Percentiles rank a stretch among this genome's conserved stretches.
Conservation (phyloP, 1,140 invertebrate genomes). For the Linepithema humile region DNA sequence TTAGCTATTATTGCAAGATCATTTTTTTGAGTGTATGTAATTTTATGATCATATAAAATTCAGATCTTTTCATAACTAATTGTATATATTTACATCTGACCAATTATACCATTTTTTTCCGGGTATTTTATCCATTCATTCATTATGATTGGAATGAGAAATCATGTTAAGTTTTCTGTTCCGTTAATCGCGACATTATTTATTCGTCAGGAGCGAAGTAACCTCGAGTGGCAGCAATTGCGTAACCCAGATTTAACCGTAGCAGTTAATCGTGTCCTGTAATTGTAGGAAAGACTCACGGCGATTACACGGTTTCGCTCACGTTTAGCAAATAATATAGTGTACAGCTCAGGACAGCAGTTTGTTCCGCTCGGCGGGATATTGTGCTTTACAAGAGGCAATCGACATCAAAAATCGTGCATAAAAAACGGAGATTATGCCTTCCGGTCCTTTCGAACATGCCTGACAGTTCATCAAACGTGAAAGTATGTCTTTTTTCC, state of each 20-base stretch:
- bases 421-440: slow-evolving; percentile 58
- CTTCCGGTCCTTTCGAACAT: neutral
- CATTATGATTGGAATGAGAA: neutral
- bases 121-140: neutral
- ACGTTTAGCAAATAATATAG: slow-evolving; percentile 50
- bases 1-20: too few species aligned
- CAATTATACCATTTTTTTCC: too few species aligned
- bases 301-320: slow-evolving; percentile 10
- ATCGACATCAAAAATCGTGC: neutral
- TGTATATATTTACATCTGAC: too few species aligned
- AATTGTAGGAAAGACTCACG: slow-evolving; percentile 24
- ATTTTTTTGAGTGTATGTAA: too few species aligned
- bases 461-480: slow-evolving; percentile 41
- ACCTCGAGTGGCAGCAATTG: neutral
- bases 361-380: slow-evolving; percentile 1
- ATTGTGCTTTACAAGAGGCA: neutral
- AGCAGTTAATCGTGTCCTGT: neutral
- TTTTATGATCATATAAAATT: too few species aligned
- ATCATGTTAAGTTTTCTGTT: neutral
- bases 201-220: neutral
- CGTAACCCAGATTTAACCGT: neutral
- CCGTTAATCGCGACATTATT: neutral
- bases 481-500: slow-evolving; percentile 19
- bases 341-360: neutral
- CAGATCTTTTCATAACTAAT: too few species aligned